Base-by-base conservation (phyloP, 2,797 vertebrate species). In the Spea hammondii region DNA sequence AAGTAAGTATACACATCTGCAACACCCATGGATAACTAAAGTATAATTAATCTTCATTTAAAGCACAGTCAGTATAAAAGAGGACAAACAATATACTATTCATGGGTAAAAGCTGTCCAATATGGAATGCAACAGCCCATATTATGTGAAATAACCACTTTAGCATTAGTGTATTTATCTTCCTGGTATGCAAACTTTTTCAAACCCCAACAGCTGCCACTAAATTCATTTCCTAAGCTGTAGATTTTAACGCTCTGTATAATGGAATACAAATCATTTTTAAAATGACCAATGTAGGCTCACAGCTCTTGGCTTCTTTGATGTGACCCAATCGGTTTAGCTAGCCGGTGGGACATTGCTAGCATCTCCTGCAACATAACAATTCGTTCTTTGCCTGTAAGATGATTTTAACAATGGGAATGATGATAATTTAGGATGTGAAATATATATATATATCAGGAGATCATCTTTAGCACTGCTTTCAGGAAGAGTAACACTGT, bases 371-470 rank as follows among this genome's bases (percentile, higher is more conserved):
- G 64, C 70, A 82, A 73, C 65, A 82, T 72, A 62, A 69, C 66
- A 73, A 68, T 64, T 81, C 8, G 54, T 70, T 71, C 68, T 70
- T 72, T 12, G 11, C 79, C 70, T 73, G 67, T 72, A 54, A 70
- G 74, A 77, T 82, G 73, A 77, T 73, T 82, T 77, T 66, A 82
- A 53, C 75, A 73, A 70, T 68, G 53, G 70, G 65, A 73, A 82
- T 59, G 70, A 73, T 65, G 11, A 76, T 76, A 77, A 81, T 60
- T 72, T 81, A 77, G 74, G 60, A 77, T 67, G 69, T 81, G 74
- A 77, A 77, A 76, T 77, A 77, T 32, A 32, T 32, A 2, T 32
- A 32, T 72, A 55, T 81, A 81, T 72, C 47, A 66, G 60, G 62
- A 77, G 67, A 72, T 77, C 76, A 81, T 76, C 62, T 11, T 17